Base-by-base conservation (phyloP, 2,113 vertebrate genomes). In the Puntigrus tetrazona region DNA sequence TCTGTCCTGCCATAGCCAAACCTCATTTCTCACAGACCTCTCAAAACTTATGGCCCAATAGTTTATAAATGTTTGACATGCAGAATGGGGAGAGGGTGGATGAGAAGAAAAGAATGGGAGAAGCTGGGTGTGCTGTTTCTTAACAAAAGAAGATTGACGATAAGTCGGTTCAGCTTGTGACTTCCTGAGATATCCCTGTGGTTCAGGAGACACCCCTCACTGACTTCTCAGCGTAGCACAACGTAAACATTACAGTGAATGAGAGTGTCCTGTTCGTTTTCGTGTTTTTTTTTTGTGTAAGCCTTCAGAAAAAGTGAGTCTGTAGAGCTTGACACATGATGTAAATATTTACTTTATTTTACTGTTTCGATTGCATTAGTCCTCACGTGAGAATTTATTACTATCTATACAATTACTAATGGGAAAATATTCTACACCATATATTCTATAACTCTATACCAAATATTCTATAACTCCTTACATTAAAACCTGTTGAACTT, bases 281-380 rank as follows among this genome's bases (percentile, higher is more conserved):
- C 9, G 2, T 25, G n/a, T n/a, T n/a, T 11, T 13, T 72, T 74
- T 83, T 82, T 65, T 29, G 13, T 57, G 11, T 27, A 25, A 65
- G 31, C 65, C 34, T 81, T 83, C 45, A 50, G 72, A 72, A 84
- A 41, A 80, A 55, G 22, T 81, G 31, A 52, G 45, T 25, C 69
- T n/a, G 73, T 16, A 34, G 43, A 78, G 78, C 82, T 14, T 84
- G 84, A 88, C 78, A 82, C 57, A 57, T 47, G 31, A 50, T 55
- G 57, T 86, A 89, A 89, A 90, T 82, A 87, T 86, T 67, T 74
- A 38, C 78, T 41, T 18, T 31, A 6, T 78, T 86, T 70, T 77
- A 38, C 78, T 34, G 7, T 31, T 41, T 79, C 55, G 29, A 38
- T 43, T 74, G 34, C 59, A 73, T 83, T 29, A n/a, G 76, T 7